phyloP scores from a whole-genome alignment of 2,888 invertebrate species.

The Boloria selene region DNA sequence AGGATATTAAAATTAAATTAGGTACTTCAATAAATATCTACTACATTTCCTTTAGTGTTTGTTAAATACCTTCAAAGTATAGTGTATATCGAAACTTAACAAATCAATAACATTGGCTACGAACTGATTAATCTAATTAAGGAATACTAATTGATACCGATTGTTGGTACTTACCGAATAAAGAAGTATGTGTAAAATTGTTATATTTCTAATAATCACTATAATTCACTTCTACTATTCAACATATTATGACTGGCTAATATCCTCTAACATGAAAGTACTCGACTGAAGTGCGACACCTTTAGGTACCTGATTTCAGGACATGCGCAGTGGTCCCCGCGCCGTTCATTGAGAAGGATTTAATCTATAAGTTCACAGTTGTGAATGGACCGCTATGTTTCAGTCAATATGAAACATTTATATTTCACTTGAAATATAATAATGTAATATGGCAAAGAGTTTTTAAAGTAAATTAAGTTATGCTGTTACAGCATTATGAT shows the following conservation, averaged over 20 bases:
- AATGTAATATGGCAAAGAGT: too few relatives aligned
- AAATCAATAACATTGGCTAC: constrained; percentile 22
- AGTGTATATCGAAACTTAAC: neutral
- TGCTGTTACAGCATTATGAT: too few relatives aligned
- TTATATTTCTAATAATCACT: neutral
- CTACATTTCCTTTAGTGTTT: neutral
- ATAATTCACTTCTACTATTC: neutral
- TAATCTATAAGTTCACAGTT: constrained; percentile 29
- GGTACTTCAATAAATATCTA: too few relatives aligned
- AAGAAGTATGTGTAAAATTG: neutral
- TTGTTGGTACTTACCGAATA: neutral
- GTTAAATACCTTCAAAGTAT: neutral
- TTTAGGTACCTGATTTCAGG: constrained; percentile 28
- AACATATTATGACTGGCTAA: constrained; percentile 26
- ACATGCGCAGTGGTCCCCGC: constrained; percentile 36
- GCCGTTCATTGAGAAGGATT: constrained; percentile 34
- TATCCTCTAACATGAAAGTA: constrained; percentile 27
- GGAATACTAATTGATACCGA: neutral
- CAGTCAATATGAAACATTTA: too few relatives aligned
- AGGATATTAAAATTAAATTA: too few relatives aligned
- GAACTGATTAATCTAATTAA: constrained; percentile 25
- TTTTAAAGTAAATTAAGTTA: too few relatives aligned
- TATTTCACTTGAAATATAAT: too few relatives aligned
- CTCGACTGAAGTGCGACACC: constrained; percentile 38
- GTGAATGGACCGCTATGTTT: constrained; percentile 24